Evolutionary conservation across 2,888 invertebrate genomes (phyloP), one percentile per base, ranked within the genome.

Genomic region (Euzetes globulus): DNA sequence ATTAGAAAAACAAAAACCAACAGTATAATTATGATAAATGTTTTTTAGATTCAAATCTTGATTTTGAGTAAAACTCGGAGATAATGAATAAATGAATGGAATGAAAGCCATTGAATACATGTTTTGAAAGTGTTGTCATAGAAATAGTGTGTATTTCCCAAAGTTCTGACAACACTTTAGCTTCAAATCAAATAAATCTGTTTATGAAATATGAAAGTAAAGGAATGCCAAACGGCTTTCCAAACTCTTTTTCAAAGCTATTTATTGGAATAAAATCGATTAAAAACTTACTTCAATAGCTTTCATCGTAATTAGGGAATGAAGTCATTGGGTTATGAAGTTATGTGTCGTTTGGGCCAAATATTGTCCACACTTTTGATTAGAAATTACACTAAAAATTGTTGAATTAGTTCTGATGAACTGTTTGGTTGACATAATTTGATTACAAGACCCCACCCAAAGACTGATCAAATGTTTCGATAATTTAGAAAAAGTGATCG

Each of bases 381-480:
- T 52, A n/a, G 19, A 4, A 55, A 7, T 22, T 5, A 17, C 9
- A 22, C 13, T 17, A 13, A 33, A 27, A 60, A 17, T 25, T 27
- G 27, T 63, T 63, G 19, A 63, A 29, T 63, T 29, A 63, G 63
- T 63, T 63, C 17, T 33, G 17, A 63, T 33, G 6, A 15, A 25
- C 19, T n/a, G n/a, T 63, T 63, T 25, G 11, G 27, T 63, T 60
- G 63, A 63, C 63, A 63, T 63, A 63, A 63, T 63, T 63, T 63
- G 29, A 29, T 29, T 27, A 6, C 2, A 22, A 37, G 37, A 37
- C 63, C 63, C 33, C 63, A 63, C 63, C 63, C 63, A 37, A 33
- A 15, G 17, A 7, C 27, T 63, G 29, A 33, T 60, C 15, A 6
- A 29, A 27, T 4, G 17, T 29, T 7, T 60, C 63, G 33, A 63